Percentiles rank a stretch among this genome's conserved stretches.
These are phyloP conservation scores for Notamacropus eugenii DNA, from an alignment of 2,797 vertebrate species.

Conservation along the genomic window DNA sequence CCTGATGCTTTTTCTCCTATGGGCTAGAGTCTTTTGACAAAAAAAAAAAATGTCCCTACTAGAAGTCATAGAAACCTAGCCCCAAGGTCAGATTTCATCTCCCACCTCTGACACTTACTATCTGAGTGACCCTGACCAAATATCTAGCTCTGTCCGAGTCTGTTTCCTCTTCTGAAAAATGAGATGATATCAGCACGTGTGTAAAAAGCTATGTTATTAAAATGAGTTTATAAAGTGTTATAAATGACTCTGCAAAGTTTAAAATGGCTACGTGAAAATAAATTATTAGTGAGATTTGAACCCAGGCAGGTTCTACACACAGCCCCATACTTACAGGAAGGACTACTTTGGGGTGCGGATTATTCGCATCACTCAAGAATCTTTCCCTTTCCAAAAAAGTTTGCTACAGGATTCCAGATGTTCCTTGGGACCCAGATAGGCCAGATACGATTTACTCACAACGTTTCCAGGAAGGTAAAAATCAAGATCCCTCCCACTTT, in stretches of 20 bases:
- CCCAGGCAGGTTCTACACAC: constrained; percentile 53
- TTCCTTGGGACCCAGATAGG: neutral
- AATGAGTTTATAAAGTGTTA: neutral
- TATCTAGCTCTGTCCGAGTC: neutral
- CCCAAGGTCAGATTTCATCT: neutral
- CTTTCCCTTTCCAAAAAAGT: neutral
- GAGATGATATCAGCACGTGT: neutral
- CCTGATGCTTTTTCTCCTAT: constrained; percentile 55
- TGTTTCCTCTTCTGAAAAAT: neutral
- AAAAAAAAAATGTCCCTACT: constrained; percentile 46
- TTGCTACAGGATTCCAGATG: neutral
- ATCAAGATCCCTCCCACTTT: neutral
- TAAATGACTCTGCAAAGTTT: neutral
- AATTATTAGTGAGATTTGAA: constrained; percentile 66
- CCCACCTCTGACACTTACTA: neutral
- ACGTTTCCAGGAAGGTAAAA: neutral
- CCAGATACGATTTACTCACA: neutral
- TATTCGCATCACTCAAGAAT: neutral
- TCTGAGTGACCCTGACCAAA: neutral
- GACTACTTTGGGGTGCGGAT: neutral
- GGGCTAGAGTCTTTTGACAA: constrained; percentile 53
- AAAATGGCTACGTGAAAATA: neutral
- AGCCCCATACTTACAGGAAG: constrained; percentile 48
- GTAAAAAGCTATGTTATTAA: neutral
- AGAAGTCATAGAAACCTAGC: constrained; percentile 50